phyloP scores from a whole-genome alignment of 2,888 invertebrate genomes.

The Polyploca ridens region DNA sequence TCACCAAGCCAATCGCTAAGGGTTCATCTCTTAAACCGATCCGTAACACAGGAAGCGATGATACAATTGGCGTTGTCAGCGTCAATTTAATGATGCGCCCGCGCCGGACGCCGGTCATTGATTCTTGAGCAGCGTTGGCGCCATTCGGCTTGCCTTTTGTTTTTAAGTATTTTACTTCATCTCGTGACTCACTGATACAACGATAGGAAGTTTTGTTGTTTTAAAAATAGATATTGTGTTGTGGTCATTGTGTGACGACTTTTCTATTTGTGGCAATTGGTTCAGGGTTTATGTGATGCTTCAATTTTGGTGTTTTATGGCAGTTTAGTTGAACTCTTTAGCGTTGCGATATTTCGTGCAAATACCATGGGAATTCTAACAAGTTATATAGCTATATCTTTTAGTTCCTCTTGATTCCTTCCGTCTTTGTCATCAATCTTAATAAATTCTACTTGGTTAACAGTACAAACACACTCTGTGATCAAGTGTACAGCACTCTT shows the following conservation, averaged over 20 bases:
- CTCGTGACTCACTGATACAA: constrained; percentile 31
- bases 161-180: constrained; percentile 38
- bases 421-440: not conserved
- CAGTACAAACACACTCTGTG: not conserved
- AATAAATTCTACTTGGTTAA: not conserved
- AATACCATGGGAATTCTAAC: not conserved
- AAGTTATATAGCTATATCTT: not conserved
- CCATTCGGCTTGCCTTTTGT: constrained; percentile 63
- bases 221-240: constrained; percentile 12
- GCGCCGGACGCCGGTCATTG: constrained; percentile 81
- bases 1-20: constrained; percentile 23
- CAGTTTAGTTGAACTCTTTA: not conserved
- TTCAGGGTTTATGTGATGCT: not conserved
- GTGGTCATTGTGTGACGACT: constrained; percentile 23
- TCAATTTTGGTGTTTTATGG: constrained; percentile 8
- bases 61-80: constrained; percentile 78
- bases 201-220: constrained; percentile 21
- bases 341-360: not conserved
- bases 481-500: constrained; percentile 15
- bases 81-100: constrained; percentile 74
- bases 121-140: constrained; percentile 72
- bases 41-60: constrained; percentile 72
- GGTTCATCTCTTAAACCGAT: constrained; percentile 41
- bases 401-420: not conserved
- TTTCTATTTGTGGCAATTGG: constrained; percentile 27